phyloP scores from a whole-genome alignment of 2,888 invertebrate genomes.

The Melipona bicolor region DNA sequence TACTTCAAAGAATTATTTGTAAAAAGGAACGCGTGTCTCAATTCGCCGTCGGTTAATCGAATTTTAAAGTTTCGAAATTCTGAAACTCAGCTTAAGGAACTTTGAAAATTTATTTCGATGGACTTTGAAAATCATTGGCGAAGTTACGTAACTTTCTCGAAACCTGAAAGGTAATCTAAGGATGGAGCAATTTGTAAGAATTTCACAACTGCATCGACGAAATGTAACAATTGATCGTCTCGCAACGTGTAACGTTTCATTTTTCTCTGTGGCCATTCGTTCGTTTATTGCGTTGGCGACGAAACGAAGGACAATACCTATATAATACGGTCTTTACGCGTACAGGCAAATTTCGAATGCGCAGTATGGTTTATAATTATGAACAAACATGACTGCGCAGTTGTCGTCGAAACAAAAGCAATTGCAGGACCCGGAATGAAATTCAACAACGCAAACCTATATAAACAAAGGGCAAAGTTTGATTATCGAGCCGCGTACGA shows the following conservation, averaged over 20 bases:
- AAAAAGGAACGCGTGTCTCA: not conserved
- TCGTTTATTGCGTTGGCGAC: not conserved
- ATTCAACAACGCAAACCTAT: conserved; percentile 53
- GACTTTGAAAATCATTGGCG: not conserved
- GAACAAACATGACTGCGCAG: conserved; percentile 44
- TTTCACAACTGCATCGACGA: no score
- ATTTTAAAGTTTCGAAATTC: not conserved
- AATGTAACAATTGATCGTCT: no score
- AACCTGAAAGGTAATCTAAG: not conserved
- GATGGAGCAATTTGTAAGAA: no score
- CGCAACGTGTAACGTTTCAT: no score
- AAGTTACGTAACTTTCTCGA: not conserved
- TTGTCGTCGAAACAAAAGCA: conserved; percentile 49
- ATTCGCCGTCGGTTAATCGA: not conserved
- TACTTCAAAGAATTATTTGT: not conserved
- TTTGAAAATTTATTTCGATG: not conserved
- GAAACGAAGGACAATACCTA: not conserved
- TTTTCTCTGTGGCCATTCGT: not conserved
- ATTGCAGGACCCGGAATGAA: conserved; percentile 54
- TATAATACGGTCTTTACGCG: not conserved
- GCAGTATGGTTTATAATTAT: conserved; percentile 8
- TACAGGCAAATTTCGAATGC: conserved; percentile 5
- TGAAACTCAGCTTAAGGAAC: not conserved
- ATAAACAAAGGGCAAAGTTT: conserved; percentile 53
- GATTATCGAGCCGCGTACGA: conserved; percentile 32